A percentile compares a stretch with the other conserved stretches of the same genome.
Conservation (phyloP, 2,797 vertebrate genomes). For the Falco peregrinus region DNA sequence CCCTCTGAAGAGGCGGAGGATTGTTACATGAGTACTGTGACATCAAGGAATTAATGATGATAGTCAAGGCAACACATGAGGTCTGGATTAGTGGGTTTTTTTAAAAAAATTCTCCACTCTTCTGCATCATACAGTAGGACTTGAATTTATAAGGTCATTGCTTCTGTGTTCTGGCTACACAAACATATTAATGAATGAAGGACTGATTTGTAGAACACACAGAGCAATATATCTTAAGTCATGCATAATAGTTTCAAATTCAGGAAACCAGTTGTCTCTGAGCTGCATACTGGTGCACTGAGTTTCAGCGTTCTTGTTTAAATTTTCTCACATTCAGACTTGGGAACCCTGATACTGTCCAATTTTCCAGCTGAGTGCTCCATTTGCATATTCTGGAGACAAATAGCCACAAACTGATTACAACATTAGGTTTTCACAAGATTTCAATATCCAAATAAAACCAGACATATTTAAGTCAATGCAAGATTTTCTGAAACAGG, state of each 20-base stretch:
- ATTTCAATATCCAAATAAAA: neutral
- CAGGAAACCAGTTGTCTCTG: neutral
- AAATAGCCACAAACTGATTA: neutral
- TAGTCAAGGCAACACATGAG: neutral
- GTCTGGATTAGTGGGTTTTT: neutral
- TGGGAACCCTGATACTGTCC: neutral
- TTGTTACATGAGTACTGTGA: neutral
- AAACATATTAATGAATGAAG: neutral
- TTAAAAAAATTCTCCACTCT: neutral
- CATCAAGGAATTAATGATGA: neutral
- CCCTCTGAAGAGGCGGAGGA: neutral
- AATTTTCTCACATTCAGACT: neutral
- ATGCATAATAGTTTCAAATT: neutral
- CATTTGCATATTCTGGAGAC: neutral
- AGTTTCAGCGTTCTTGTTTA: neutral
- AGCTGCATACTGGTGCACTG: neutral
- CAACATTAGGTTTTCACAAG: neutral
- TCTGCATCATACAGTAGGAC: neutral
- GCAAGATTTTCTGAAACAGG: neutral
- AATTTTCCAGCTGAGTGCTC: neutral
- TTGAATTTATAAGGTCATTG: neutral
- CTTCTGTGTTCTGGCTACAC: neutral
- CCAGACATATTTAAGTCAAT: neutral
- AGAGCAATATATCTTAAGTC: neutral
- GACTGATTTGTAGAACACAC: neutral